A percentile compares a stretch with the other conserved stretches of the same genome.
Evolutionary conservation across 2,888 invertebrate genomes (phyloP).

Genomic region (Drosophila melanosoma): DNA sequence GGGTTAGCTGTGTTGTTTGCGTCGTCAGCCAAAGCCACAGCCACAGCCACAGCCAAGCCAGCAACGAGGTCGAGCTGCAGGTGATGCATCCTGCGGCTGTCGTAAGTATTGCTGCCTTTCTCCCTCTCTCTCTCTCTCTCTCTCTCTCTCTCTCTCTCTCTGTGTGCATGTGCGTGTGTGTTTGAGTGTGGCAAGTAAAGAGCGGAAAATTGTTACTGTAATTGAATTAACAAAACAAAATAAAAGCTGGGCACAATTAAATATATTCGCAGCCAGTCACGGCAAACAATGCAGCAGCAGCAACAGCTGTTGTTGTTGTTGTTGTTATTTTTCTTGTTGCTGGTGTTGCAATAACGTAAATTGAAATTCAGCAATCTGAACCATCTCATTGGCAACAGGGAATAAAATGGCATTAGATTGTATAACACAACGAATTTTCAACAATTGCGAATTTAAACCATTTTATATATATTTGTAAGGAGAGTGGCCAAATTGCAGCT

Average conservation of each 20-base stretch:
- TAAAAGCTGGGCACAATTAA: slow-evolving; percentile 62
- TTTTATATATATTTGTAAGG: slow-evolving; percentile 22
- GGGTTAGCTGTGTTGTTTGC: slow-evolving; percentile 27
- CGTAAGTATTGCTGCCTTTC: slow-evolving; percentile 8
- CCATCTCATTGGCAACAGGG: slow-evolving; percentile 12
- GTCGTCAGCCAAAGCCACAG: slow-evolving; percentile 31
- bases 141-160: slow-evolving; percentile 1
- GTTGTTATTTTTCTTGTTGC: neutral
- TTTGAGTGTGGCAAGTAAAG: slow-evolving; percentile 36
- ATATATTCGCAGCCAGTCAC: slow-evolving; percentile 56
- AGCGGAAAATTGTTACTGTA: slow-evolving; percentile 55
- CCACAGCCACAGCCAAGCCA: slow-evolving; percentile 16
- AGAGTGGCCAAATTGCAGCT: slow-evolving; percentile 46
- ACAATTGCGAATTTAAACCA: slow-evolving; percentile 25
- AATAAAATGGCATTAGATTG: slow-evolving; percentile 7
- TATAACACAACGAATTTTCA: slow-evolving; percentile 9
- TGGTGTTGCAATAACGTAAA: slow-evolving; percentile 5
- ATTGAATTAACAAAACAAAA: slow-evolving; percentile 70
- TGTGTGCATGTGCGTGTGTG: slow-evolving; percentile 15
- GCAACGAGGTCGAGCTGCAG: slow-evolving; percentile 38
- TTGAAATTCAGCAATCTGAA: slow-evolving; percentile 3
- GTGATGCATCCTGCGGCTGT: slow-evolving; percentile 53
- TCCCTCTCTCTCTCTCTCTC: slow-evolving; percentile 3
- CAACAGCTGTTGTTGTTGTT: slow-evolving; percentile 4
- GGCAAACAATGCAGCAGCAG: slow-evolving; percentile 36